Base-by-base conservation (phyloP, 2,888 invertebrate genomes). In the Dromius quadrimaculatus region DNA sequence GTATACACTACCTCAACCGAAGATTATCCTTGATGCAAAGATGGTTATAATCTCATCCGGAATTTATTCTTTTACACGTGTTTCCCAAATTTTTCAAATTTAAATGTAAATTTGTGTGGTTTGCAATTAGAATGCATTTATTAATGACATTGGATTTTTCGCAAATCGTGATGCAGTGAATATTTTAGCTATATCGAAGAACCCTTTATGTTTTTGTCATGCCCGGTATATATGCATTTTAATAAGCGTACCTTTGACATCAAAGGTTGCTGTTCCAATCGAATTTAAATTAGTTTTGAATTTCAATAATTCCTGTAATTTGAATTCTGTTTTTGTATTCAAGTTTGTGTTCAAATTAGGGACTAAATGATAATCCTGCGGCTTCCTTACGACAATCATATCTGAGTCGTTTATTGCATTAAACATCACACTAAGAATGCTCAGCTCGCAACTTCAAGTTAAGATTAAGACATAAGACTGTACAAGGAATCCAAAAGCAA, bases 271-370 rank as follows among this genome's bases (percentile, higher is more conserved):
- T 61, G 19, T 57, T 22, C 47, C 43, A 62, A 70, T 70, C 50
- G 38, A 34, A 57, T 70, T 70, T 62, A 62, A 70, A 70, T 70
- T 70, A 70, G 70, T 70, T 70, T 70, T 45, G 61, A 50, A 70
- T 62, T 62, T 70, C 36, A 41, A 57, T 62, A 41, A 41, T 62
- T 32, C 5, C 20, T 20, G 6, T 19, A 23, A 54, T 54, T 54
- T n/a, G 8, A 3, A 15, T 17, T 43, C 28, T 28, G 28, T 8
- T 28, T 28, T 28, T 5, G 4, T 28, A 8, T 28, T 5, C 28
- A 28, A 5, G 28, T 28, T 8, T 28, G 28, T 28, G 8, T n/a
- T n/a, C n/a, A n/a, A n/a, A n/a, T n/a, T n/a, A n/a, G n/a, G n/a
- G n/a, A n/a, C n/a, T n/a, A n/a, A n/a, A n/a, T n/a, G n/a, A n/a